A percentile compares a stretch with the other conserved stretches of the same genome.
Evolutionary conservation across 2,113 vertebrate genomes (phyloP).

Genomic region (Limnothrissa miodon): DNA sequence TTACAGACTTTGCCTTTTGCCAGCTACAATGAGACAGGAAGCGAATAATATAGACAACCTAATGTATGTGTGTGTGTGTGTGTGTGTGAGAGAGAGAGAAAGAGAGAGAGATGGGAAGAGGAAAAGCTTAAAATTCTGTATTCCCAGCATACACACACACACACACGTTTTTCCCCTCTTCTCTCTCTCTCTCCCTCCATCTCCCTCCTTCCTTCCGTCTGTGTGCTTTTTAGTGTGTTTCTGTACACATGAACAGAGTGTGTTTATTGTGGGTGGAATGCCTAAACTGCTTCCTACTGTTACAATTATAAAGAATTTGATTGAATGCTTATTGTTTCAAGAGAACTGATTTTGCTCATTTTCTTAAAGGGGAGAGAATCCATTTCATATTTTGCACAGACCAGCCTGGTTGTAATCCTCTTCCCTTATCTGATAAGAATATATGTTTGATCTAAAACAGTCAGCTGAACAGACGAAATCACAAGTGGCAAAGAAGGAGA

Average conservation of each 20-base stretch:
- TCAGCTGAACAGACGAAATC: slow-evolving; percentile 42
- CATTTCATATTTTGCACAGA: slow-evolving; percentile 46
- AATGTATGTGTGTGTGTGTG: slow-evolving; percentile 55
- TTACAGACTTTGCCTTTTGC: slow-evolving; percentile 93
- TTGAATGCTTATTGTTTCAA: slow-evolving; percentile 75
- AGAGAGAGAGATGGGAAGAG: slow-evolving; percentile 15
- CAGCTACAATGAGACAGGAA: slow-evolving; percentile 89
- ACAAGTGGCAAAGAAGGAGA: slow-evolving; percentile 38
- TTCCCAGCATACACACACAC: slow-evolving; percentile 53
- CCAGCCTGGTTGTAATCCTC: slow-evolving; percentile 61
- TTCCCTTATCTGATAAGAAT: slow-evolving; percentile 62
- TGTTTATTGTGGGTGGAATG: slow-evolving; percentile 82
- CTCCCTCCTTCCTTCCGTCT: not conserved
- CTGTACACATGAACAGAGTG: slow-evolving; percentile 77
- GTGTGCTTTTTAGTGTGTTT: not conserved
- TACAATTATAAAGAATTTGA: slow-evolving; percentile 73
- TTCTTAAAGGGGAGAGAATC: slow-evolving; percentile 1
- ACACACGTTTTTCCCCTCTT: slow-evolving; percentile 29
- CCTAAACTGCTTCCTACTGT: slow-evolving; percentile 73
- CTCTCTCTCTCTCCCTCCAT: not conserved
- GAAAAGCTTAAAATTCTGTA: slow-evolving; percentile 27
- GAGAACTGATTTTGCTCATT: slow-evolving; percentile 65
- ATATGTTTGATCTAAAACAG: slow-evolving; percentile 55
- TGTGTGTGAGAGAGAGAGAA: not conserved
- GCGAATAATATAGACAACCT: slow-evolving; percentile 86